Evolutionary conservation across 2,888 invertebrate species (phyloP).

Genomic region (Epinotia demarniana): DNA sequence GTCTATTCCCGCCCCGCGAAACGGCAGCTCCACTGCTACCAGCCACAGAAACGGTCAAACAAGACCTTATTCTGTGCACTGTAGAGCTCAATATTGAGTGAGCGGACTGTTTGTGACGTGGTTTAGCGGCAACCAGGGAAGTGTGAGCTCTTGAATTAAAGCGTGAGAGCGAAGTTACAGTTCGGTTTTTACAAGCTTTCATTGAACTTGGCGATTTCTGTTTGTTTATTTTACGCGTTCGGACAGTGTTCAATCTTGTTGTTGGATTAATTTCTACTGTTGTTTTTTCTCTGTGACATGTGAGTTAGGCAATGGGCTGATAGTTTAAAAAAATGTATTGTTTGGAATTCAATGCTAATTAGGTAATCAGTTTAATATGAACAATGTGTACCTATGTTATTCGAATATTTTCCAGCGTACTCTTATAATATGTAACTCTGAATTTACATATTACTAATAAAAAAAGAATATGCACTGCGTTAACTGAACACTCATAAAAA

Average conservation of each 20-base stretch:
- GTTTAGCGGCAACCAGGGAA: slow-evolving; percentile 56
- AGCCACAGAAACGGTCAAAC: slow-evolving; percentile 42
- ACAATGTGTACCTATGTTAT: no score
- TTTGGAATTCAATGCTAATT: no score
- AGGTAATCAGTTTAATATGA: no score
- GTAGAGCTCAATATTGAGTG: slow-evolving; percentile 54
- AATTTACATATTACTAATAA: no score
- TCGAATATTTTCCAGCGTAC: no score
- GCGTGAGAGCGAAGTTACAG: slow-evolving; percentile 32
- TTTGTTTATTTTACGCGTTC: no score
- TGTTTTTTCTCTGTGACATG: no score
- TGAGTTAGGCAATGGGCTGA: no score
- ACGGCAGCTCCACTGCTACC: slow-evolving; percentile 62
- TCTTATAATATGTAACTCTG: no score
- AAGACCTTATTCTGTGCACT: slow-evolving; percentile 39
- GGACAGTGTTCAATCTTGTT: background rate
- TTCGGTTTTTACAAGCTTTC: slow-evolving; percentile 31
- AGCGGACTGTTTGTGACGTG: slow-evolving; percentile 53
- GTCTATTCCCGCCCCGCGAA: slow-evolving; percentile 77
- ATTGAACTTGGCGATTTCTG: background rate
- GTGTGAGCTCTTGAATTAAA: slow-evolving; percentile 54
- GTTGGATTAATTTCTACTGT: background rate
- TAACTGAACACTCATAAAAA: no score
- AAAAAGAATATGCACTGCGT: no score
- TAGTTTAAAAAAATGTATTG: no score